Conservation (phyloP, 92 coral and sea anemone genomes). For the Virgularia gustaviana region DNA sequence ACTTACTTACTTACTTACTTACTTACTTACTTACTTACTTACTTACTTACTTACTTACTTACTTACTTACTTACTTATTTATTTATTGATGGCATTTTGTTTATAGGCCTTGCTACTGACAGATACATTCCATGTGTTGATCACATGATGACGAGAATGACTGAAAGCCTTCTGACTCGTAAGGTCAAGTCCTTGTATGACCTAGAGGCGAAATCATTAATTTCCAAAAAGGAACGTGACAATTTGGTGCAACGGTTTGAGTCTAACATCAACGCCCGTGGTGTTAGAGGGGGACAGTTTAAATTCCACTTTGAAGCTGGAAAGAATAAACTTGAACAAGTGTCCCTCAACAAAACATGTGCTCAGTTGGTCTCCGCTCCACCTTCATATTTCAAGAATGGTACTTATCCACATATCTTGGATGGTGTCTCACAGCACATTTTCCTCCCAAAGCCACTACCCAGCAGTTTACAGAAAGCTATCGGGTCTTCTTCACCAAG, state of each 20-base stretch:
- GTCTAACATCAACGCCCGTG: no score
- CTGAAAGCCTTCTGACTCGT: not conserved
- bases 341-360: constrained; percentile 9
- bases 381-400: no score
- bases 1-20: no score
- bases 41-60: no score
- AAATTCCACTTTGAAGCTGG: constrained; percentile 28
- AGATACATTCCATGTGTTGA: not conserved
- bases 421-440: constrained; percentile 40
- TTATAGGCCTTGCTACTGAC: not conserved
- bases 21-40: no score
- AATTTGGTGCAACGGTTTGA: not conserved
- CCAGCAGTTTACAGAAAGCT: constrained; percentile 28
- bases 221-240: not conserved
- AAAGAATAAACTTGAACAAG: constrained; percentile 45
- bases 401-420: constrained; percentile 19
- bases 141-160: constrained; percentile 1
- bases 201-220: not conserved
- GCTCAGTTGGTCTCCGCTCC: no score
- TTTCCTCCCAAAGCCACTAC: constrained; percentile 22
- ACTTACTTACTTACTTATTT: no score
- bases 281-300: no score
- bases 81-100: no score
- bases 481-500: constrained; percentile 24
- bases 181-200: not conserved